Conservation (phyloP, 2,113 vertebrate species). For the Eupsittula cactorum region DNA sequence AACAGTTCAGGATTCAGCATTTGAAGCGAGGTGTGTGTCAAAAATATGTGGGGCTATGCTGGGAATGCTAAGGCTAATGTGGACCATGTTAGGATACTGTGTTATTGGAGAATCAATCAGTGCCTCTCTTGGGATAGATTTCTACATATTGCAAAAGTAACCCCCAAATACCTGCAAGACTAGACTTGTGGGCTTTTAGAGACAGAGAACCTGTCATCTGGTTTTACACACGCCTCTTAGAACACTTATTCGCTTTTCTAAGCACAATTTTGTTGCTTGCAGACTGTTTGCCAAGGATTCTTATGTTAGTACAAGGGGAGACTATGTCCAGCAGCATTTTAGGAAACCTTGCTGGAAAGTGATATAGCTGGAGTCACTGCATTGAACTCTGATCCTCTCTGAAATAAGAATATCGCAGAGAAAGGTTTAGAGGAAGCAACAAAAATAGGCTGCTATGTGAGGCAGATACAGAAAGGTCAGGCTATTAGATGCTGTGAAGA, state of each 20-base stretch:
- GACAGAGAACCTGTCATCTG: not conserved
- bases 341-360: not conserved
- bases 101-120: not conserved
- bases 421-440: not conserved
- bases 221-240: not conserved
- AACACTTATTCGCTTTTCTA: not conserved
- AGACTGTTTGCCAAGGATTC: not conserved
- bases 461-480: conserved; percentile 39
- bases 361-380: not conserved
- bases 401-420: not conserved
- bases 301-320: not conserved
- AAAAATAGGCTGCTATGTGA: not conserved
- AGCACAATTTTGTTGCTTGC: not conserved
- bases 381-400: not conserved
- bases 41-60: not conserved
- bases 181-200: not conserved
- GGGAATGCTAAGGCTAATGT: not conserved
- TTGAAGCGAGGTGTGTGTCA: not conserved
- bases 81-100: not conserved
- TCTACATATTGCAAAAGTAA: not conserved
- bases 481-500: not conserved
- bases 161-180: not conserved
- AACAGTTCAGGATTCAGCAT: not conserved
- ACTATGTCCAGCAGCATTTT: not conserved
- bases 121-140: not conserved